Evolutionary conservation across 1,140 invertebrate genomes (phyloP), one percentile per base, ranked within the genome.

Genomic region (Hirudo medicinalis): DNA sequence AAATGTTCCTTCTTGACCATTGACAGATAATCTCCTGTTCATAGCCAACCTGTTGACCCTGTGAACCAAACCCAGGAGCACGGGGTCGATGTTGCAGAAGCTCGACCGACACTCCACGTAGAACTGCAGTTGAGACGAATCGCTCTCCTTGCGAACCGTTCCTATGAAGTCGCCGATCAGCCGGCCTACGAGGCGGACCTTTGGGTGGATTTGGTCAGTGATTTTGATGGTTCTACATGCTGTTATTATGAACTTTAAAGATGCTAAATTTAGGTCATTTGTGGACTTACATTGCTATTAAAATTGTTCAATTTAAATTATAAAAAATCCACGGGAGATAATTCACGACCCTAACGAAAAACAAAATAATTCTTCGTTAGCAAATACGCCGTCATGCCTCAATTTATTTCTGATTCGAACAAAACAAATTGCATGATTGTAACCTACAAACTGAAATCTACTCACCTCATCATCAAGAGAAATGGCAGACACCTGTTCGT

Each of bases 401-500:
- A 36, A 36, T 6, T 3, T 36, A 36, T 36, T 36, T 36, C 32
- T 36, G 32, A 36, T 36, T 6, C 32, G 6, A 36, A 36, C 32
- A 3, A 36, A 36, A 36, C 32, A 36, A 36, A 36, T 2, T 3
- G 32, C 32, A 36, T 36, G 32, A 36, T 36, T 36, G 32, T 36
- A 36, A 36, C 32, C 6, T 2, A 36, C 2, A 36, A 49, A 49
- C 15, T 17, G 15, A 49, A 63, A n/a, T 32, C 6, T 6, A 63
- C 57, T 11, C 69, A 88, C 88, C 80, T 97, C 94, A 83, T 97
- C 94, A 69, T 94, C 91, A 4, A 94, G 88, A 0, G 91, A 92
- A n/a, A 95, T 82, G 1, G 92, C 90, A 81, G 90, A 92, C 27
- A 96, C 90, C 19, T 91, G 92, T 80, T 97, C 92, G 79, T 96